Conservation (phyloP, 2,113 vertebrate species). For the Indri indri region DNA sequence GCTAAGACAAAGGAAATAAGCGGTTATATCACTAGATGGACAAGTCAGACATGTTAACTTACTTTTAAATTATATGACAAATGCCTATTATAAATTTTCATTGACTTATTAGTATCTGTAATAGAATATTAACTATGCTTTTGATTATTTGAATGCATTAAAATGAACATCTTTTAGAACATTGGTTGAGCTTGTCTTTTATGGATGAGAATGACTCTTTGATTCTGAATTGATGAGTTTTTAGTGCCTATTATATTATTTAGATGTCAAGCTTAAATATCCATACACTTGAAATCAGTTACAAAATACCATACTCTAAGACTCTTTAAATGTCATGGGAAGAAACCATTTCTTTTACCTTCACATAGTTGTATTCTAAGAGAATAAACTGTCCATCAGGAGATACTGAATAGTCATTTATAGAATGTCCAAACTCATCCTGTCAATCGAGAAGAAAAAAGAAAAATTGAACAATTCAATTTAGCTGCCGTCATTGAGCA, state of each 20-base stretch:
- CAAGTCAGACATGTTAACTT: not conserved
- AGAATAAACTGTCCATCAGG: conserved; percentile 83
- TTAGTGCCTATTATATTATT: not conserved
- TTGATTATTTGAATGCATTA: conserved; percentile 19
- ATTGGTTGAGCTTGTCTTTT: not conserved
- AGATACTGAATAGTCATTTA: conserved; percentile 79
- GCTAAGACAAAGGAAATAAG: not conserved
- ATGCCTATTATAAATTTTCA: not conserved
- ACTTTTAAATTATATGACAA: not conserved
- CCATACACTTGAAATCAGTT: not conserved
- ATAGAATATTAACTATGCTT: not conserved
- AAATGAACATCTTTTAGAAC: conserved; percentile 23
- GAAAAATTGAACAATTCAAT: not conserved
- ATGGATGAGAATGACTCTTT: not conserved
- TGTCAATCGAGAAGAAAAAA: conserved; percentile 74
- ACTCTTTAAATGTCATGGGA: not conserved
- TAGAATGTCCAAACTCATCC: conserved; percentile 77
- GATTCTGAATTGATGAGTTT: not conserved
- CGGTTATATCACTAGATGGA: not conserved
- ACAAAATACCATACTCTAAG: not conserved
- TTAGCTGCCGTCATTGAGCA: not conserved
- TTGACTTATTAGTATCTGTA: not conserved
- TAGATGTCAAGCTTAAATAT: not conserved
- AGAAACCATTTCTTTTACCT: conserved; percentile 79
- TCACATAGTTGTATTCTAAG: conserved; percentile 82